These are phyloP conservation scores for Galleria mellonella DNA, from an alignment of 1,140 invertebrate species.

Conservation along the genomic window DNA sequence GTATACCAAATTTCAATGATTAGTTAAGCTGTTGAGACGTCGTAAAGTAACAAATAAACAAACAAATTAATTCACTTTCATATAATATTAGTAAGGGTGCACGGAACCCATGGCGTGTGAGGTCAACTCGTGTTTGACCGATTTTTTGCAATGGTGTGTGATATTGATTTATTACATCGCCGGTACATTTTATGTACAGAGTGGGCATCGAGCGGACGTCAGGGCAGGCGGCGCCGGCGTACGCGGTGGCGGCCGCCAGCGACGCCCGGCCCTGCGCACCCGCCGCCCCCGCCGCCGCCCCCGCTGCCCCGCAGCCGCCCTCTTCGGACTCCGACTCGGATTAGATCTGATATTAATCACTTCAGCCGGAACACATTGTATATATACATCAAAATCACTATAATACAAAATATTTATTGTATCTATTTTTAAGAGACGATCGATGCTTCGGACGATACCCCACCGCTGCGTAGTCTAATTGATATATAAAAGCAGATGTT, in stretches of 20 bases:
- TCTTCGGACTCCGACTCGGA: constrained; percentile 73
- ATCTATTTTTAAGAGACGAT: too few species aligned
- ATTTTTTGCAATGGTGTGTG: too few species aligned
- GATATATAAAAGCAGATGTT: constrained; percentile 6
- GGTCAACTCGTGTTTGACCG: too few species aligned
- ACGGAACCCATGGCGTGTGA: too few species aligned
- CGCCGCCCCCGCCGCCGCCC: constrained; percentile 69
- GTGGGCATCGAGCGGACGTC: constrained; percentile 90
- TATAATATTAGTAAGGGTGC: too few species aligned
- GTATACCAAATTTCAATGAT: too few species aligned
- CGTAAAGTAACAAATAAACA: too few species aligned
- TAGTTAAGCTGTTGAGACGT: too few species aligned
- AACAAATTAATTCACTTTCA: too few species aligned
- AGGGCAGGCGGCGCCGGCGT: constrained; percentile 84
- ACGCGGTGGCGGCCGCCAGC: constrained; percentile 80
- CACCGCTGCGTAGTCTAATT: constrained; percentile 1
- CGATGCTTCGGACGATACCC: constrained; percentile 1
- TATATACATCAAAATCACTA: too few species aligned
- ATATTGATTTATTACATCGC: too few species aligned
- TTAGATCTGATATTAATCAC: constrained; percentile 16
- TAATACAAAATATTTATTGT: too few species aligned
- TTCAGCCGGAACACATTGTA: not conserved
- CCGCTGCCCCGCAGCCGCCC: constrained; percentile 46
- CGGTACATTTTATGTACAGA: constrained; percentile 52
- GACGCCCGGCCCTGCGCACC: constrained; percentile 42